These are phyloP conservation scores for Macaria liturata DNA, from an alignment of 2,888 invertebrate genomes.

Conservation along the genomic window DNA sequence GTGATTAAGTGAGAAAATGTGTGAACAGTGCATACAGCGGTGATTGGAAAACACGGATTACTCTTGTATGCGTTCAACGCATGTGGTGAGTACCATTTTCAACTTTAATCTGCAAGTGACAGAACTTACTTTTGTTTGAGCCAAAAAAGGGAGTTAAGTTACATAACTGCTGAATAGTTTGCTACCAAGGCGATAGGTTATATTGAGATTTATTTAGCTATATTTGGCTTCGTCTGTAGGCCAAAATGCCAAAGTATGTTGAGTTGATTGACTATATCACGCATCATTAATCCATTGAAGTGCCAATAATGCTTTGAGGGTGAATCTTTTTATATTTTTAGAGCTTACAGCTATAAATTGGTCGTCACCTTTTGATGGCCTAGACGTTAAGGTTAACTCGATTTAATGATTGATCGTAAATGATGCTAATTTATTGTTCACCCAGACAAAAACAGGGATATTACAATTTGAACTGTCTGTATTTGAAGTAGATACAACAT, in stretches of 20 bases:
- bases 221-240: slow-evolving; percentile 30
- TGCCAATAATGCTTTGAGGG: slow-evolving; percentile 8
- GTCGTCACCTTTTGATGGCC: neutral
- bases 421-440: too few species aligned
- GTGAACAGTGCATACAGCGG: slow-evolving; percentile 72
- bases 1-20: slow-evolving; percentile 64
- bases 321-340: slow-evolving; percentile 5
- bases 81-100: slow-evolving; percentile 49
- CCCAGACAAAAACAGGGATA: neutral
- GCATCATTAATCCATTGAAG: slow-evolving; percentile 11
- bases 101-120: slow-evolving; percentile 24
- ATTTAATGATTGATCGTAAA: neutral
- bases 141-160: slow-evolving; percentile 21
- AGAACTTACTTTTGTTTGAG: slow-evolving; percentile 19
- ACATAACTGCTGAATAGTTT: slow-evolving; percentile 19
- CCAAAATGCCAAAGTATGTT: slow-evolving; percentile 11
- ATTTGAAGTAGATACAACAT: too few species aligned
- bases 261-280: slow-evolving; percentile 9
- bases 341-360: neutral
- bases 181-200: slow-evolving; percentile 40
- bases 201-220: slow-evolving; percentile 34
- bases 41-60: slow-evolving; percentile 51
- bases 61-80: slow-evolving; percentile 47
- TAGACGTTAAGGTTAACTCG: neutral
- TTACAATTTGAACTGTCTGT: too few species aligned